Conservation (phyloP, 2,797 vertebrate genomes). For the Pangasius mekongensis region DNA sequence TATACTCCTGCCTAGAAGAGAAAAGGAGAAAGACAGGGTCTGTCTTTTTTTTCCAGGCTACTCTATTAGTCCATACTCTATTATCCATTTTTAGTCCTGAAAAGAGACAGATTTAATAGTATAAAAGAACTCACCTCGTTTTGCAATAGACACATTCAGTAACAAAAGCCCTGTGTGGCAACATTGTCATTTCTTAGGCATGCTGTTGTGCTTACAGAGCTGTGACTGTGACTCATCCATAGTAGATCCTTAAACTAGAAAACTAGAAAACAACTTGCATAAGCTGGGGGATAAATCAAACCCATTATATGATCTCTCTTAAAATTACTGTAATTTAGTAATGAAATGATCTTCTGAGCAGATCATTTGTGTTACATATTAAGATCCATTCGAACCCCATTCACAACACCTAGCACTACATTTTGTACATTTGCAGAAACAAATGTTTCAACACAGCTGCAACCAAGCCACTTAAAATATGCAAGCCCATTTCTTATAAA, state of each 20-base stretch:
- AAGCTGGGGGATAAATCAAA: conserved; percentile 2
- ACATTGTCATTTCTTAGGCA: conserved; percentile 25
- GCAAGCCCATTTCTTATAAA: conserved; percentile 44
- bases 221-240: conserved; percentile 31
- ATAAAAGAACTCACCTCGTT: neutral
- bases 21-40: neutral
- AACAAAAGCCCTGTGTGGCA: neutral
- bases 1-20: neutral
- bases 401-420: neutral
- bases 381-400: neutral
- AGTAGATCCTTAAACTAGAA: conserved; percentile 21
- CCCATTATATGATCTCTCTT: neutral
- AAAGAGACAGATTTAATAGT: neutral
- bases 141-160: neutral
- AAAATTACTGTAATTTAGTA: neutral
- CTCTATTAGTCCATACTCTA: neutral
- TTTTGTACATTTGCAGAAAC: conserved; percentile 4
- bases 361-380: neutral
- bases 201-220: conserved; percentile 10
- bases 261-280: conserved; percentile 27
- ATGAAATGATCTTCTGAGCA: conserved; percentile 10
- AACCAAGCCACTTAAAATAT: conserved; percentile 44
- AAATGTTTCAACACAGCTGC: conserved; percentile 50
- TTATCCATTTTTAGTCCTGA: neutral
- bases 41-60: neutral